Evolutionary conservation across 1,140 invertebrate species (phyloP).

Genomic region (Neelides sp.): DNA sequence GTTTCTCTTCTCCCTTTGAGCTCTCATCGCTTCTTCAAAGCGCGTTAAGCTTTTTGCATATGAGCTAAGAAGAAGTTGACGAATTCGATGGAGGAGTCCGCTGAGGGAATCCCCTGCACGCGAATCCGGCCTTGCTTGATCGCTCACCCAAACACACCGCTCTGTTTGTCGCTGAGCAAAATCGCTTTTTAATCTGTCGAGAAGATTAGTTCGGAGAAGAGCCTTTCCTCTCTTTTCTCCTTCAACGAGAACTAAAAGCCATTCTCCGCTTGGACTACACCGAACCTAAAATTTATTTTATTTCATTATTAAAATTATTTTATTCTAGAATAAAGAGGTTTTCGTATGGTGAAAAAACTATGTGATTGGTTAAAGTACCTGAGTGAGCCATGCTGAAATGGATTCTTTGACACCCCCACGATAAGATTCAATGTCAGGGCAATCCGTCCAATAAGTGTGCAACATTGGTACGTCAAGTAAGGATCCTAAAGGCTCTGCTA

Average conservation of each 20-base stretch:
- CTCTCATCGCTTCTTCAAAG: slow-evolving; percentile 83
- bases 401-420: too few relatives aligned
- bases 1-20: slow-evolving; percentile 77
- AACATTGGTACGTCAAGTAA: slow-evolving; percentile 69
- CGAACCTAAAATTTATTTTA: background rate
- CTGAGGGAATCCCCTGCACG: slow-evolving; percentile 80
- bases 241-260: slow-evolving; percentile 87
- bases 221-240: slow-evolving; percentile 83
- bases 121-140: slow-evolving; percentile 76
- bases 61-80: slow-evolving; percentile 68
- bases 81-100: slow-evolving; percentile 62
- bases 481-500: slow-evolving; percentile 13
- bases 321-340: too few relatives aligned
- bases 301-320: slow-evolving; percentile 16
- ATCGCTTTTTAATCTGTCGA: slow-evolving; percentile 87
- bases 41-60: slow-evolving; percentile 72
- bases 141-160: slow-evolving; percentile 76
- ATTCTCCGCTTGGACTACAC: slow-evolving; percentile 60
- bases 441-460: slow-evolving; percentile 91
- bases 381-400: too few relatives aligned
- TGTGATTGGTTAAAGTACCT: too few relatives aligned
- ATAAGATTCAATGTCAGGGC: too few relatives aligned
- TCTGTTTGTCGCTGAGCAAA: slow-evolving; percentile 80
- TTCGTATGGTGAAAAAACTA: too few relatives aligned
- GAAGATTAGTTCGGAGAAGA: slow-evolving; percentile 75